Evolutionary conservation across 2,888 invertebrate species (phyloP).

Genomic region (Hesperia comma): DNA sequence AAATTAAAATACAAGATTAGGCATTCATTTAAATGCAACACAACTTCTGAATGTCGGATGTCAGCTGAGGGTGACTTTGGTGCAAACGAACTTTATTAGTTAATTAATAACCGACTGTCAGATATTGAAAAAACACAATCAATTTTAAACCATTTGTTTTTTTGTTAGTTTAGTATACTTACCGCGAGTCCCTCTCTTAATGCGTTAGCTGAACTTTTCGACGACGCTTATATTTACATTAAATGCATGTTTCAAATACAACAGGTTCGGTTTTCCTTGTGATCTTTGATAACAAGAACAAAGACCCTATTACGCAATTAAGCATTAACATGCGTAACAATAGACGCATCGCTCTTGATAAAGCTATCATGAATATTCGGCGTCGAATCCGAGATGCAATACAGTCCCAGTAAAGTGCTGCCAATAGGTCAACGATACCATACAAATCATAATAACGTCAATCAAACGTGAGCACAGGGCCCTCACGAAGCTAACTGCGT

Average conservation of each 20-base stretch:
- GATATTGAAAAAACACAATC: too few relatives aligned
- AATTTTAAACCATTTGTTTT: too few relatives aligned
- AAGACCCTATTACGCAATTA: background rate
- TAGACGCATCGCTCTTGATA: background rate
- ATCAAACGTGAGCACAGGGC: constrained; percentile 21
- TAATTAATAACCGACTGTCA: background rate
- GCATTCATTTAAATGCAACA: background rate
- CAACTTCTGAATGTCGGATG: background rate
- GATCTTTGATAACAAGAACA: background rate
- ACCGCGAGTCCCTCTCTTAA: too few relatives aligned
- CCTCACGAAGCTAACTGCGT: constrained; percentile 17
- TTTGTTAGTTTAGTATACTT: too few relatives aligned
- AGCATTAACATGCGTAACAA: background rate
- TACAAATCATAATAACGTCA: constrained; percentile 30
- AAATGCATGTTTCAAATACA: too few relatives aligned
- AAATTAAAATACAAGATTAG: background rate
- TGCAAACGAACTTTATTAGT: background rate
- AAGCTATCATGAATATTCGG: background rate
- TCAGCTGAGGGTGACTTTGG: background rate
- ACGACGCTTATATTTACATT: too few relatives aligned
- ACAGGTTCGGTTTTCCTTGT: too few relatives aligned
- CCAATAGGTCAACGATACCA: constrained; percentile 28
- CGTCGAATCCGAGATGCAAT: constrained; percentile 8
- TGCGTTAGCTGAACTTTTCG: too few relatives aligned
- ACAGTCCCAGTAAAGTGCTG: constrained; percentile 2